Base-by-base conservation (phyloP, 2,113 vertebrate species). In the Sinosuthora webbiana region DNA sequence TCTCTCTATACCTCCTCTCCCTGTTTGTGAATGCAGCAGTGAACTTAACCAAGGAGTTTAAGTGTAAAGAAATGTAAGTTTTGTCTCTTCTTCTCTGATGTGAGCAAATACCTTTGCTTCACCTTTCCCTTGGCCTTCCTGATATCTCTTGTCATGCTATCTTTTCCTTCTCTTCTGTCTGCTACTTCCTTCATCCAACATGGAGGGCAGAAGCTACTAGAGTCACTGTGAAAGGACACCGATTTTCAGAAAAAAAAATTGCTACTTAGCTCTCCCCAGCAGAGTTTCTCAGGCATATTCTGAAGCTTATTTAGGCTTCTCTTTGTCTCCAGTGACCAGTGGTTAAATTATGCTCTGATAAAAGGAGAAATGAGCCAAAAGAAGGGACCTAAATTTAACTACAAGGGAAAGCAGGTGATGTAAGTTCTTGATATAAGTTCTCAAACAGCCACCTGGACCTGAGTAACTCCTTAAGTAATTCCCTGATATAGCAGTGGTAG, bases 381-480 rank as follows among this genome's bases (percentile, higher is more conserved):
- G 41, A 94, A 94, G 41, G 23, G 42, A 82, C 30, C 87, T 95
- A 96, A 87, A 95, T 95, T 87, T 89, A 95, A 87, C 82, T 83
- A 75, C 41, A 88, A 74, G 67, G 64, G 35, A 95, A 88, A 90
- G 73, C 44, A 91, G 64, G 56, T 94, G 93, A 96, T 94, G 73
- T 87, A 93, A 96, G 93, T 78, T 94, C 90, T 79, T 93, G 78
- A 94, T 80, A 57, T 83, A 95, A 91, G 89, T 94, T 89, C 64
- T 74, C 47, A 69, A 94, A 85, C 30, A 69, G 87, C 84, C 93
- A 95, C 92, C 87, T 94, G 94, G 90, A 95, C 87, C 94, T 83
- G 42, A 95, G 76, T 74, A 94, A 93, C 60, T 96, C 90, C 82
- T 94, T 88, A 97, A 90, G 83, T 94, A 96, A 95, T 93, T 95